These are phyloP conservation scores for Acleris holmiana DNA, from an alignment of 2,888 invertebrate genomes.

Conservation along the genomic window DNA sequence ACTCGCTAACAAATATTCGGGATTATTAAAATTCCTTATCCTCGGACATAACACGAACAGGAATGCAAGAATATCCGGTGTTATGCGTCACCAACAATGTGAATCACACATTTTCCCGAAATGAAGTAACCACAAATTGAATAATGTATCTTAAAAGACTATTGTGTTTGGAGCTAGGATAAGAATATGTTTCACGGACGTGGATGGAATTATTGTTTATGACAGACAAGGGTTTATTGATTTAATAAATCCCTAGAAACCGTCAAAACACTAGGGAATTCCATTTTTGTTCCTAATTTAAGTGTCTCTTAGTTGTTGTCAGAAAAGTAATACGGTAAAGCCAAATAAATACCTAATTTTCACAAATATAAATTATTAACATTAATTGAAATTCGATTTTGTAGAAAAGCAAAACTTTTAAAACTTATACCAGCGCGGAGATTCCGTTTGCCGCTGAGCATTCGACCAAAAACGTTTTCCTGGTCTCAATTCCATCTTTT, in stretches of 20 bases:
- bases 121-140: slow-evolving; percentile 23
- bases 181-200: slow-evolving; percentile 14
- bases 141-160: slow-evolving; percentile 26
- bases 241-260: too few relatives aligned
- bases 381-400: too few relatives aligned
- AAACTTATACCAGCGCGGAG: neutral
- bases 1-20: too few relatives aligned
- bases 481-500: neutral
- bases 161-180: slow-evolving; percentile 17
- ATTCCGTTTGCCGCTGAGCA: neutral
- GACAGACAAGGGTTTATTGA: neutral
- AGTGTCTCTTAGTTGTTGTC: too few relatives aligned
- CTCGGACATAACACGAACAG: neutral
- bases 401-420: neutral
- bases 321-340: too few relatives aligned
- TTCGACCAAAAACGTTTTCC: too few relatives aligned
- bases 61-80: slow-evolving; percentile 17
- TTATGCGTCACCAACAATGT: slow-evolving; percentile 17
- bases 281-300: too few relatives aligned
- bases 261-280: too few relatives aligned
- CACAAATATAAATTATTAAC: too few relatives aligned
- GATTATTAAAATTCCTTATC: neutral
- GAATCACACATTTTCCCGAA: slow-evolving; percentile 27
- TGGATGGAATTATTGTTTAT: slow-evolving; percentile 12
- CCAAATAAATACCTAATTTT: too few relatives aligned